Evolutionary conservation across 2,113 vertebrate genomes (phyloP), one percentile per base, ranked within the genome.

Genomic region (Condylura cristata): DNA sequence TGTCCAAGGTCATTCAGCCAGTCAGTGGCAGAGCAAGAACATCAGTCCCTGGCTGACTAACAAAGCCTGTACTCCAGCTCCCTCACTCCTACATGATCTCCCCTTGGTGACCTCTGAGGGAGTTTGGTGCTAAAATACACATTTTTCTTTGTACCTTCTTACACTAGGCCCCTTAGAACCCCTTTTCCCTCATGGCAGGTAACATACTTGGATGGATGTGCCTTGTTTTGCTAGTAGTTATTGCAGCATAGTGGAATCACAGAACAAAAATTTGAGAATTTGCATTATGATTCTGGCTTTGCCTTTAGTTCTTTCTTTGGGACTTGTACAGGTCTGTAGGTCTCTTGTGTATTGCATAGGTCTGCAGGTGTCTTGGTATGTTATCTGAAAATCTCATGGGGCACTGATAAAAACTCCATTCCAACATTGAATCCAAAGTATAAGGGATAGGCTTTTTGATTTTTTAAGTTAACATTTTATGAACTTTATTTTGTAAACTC

Each of bases 221-320:
- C 6, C 17, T 44, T 41, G 16, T 63, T 53, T 91, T 63, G 63
- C 37, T 11, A 80, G n/a, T 71, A 34, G 32, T 82, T 30, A 24
- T 5, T 63, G 1, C 0, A 37, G 63, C 20, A 11, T 63, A 9
- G 11, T 41, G 18, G 56, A 51, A 30, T 60, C 39, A 22, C 20
- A 58, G 48, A 44, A 20, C 20, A 48, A 44, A 53, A 8, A 20
- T 32, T 4, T 12, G 10, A 34, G 76, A 60, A n/a, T 12, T 8
- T 80, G 39, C 65, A 0, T 76, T 30, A 44, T 71, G 60, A 63
- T 89, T 65, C 89, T 84, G 56, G 32, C 63, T 76, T 63, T 93
- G 39, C 61, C 16, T 0, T 83, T 58, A 32, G 37, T 32, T 88
- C 0, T 78, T 70, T 39, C 65, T 90, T 0, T 90, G 65, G 18